Conservation (phyloP, 2,888 invertebrate species). For the Alentia gelatinosa region DNA sequence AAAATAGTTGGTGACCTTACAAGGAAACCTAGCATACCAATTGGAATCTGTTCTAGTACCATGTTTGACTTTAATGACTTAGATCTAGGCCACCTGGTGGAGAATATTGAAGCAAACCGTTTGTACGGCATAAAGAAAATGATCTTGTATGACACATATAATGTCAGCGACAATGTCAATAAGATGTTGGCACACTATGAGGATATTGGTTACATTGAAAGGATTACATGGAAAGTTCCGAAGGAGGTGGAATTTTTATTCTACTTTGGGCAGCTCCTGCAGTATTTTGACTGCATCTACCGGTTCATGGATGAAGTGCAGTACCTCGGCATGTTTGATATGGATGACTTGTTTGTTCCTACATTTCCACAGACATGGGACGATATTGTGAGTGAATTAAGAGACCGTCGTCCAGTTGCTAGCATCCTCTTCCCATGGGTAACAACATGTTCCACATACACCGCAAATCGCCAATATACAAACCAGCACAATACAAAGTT, state of each 20-base stretch:
- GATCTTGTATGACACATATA: not conserved
- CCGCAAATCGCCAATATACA: no score
- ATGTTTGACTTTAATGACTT: not conserved
- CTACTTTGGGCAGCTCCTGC: not conserved
- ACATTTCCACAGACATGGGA: no score
- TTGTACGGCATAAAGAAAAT: not conserved
- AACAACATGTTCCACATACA: no score
- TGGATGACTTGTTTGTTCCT: not conserved
- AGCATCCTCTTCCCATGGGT: no score
- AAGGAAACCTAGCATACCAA: not conserved
- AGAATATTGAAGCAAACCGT: not conserved
- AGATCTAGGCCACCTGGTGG: not conserved
- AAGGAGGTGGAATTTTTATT: not conserved
- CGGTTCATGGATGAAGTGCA: not conserved
- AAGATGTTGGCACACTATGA: not conserved
- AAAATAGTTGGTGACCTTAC: not conserved
- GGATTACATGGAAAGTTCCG: not conserved
- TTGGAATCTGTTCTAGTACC: not conserved
- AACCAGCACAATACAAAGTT: no score
- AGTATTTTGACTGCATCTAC: not conserved
- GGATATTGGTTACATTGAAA: not conserved
- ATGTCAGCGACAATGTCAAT: not conserved
- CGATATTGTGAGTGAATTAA: no score
- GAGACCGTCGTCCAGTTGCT: no score
- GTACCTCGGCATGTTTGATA: not conserved